Evolutionary conservation across 2,113 vertebrate genomes (phyloP).

Genomic region (Neotoma lepida): DNA sequence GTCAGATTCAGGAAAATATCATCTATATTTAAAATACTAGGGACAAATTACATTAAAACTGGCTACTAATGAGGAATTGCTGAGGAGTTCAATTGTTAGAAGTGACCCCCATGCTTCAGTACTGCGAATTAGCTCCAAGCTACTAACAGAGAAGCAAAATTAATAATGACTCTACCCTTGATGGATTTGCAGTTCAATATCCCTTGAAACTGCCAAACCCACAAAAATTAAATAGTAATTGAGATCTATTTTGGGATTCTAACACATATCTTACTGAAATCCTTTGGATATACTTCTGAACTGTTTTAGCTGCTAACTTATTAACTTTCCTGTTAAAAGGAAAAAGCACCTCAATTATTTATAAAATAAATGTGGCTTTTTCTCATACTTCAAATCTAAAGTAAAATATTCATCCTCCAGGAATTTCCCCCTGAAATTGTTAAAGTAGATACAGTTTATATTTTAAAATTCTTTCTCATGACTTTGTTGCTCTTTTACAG

Average conservation of each 20-base stretch:
- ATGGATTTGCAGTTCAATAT: background rate
- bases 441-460: background rate
- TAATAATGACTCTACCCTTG: background rate
- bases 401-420: background rate
- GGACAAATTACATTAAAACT: slow-evolving; percentile 28
- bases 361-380: slow-evolving; percentile 3
- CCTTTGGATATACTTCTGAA: background rate
- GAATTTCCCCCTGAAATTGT: background rate
- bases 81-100: slow-evolving; percentile 56
- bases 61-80: slow-evolving; percentile 41
- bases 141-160: background rate
- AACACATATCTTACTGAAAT: slow-evolving; percentile 20
- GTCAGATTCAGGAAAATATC: background rate
- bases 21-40: slow-evolving; percentile 56
- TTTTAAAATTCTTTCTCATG: background rate
- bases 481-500: background rate
- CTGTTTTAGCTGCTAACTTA: background rate
- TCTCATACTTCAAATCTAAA: background rate
- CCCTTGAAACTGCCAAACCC: slow-evolving; percentile 1
- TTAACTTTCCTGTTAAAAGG: background rate
- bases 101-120: background rate
- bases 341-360: background rate
- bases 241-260: background rate
- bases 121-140: background rate
- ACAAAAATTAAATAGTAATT: slow-evolving; percentile 7